Evolutionary conservation across 2,888 invertebrate genomes (phyloP).

Genomic region (Hyppa rectilinea): DNA sequence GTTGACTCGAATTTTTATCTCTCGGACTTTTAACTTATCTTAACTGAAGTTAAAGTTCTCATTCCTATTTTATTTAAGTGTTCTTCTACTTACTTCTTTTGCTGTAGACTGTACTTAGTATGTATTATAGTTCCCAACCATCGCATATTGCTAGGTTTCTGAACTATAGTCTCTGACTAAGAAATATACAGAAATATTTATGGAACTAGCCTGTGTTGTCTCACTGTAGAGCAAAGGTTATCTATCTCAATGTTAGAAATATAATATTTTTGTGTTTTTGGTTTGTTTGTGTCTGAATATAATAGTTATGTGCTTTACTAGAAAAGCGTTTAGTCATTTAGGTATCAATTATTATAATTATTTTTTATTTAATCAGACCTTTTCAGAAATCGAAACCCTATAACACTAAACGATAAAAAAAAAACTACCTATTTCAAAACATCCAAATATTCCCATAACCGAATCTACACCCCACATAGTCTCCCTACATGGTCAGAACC

Average conservation of each 20-base stretch:
- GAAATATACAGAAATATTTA: neutral
- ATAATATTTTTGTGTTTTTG: neutral
- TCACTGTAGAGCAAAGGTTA: neutral
- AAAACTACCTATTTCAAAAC: conserved; percentile 3
- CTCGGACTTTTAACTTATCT: conserved; percentile 55
- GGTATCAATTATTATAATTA: too few relatives aligned
- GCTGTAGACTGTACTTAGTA: conserved; percentile 11
- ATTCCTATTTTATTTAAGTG: conserved; percentile 52
- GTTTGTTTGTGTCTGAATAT: neutral
- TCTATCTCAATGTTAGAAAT: neutral
- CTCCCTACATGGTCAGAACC: conserved; percentile 12
- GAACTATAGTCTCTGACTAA: neutral
- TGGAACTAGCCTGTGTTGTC: neutral
- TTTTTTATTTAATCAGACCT: too few relatives aligned
- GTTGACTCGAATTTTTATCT: conserved; percentile 53
- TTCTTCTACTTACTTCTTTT: conserved; percentile 42
- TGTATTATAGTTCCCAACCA: neutral
- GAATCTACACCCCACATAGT: neutral
- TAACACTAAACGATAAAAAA: neutral
- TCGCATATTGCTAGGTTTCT: neutral
- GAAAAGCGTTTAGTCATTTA: neutral
- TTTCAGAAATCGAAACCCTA: neutral
- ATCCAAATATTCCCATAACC: neutral
- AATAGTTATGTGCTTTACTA: neutral
- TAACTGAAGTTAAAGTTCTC: conserved; percentile 54